Evolutionary conservation across 2,113 vertebrate genomes (phyloP).

Genomic region (Indicator maculatus): DNA sequence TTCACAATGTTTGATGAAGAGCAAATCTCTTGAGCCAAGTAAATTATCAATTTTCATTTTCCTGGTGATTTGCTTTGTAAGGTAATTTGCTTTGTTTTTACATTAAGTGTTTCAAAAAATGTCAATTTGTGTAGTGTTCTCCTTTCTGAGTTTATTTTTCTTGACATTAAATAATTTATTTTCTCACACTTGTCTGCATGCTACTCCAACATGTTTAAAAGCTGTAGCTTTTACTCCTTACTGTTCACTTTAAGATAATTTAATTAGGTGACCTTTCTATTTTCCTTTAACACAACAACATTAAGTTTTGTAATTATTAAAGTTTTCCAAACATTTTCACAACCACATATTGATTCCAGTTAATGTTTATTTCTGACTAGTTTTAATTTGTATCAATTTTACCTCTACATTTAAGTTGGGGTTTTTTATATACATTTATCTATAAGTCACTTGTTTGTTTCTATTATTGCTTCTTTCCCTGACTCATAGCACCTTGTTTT

Average conservation of each 20-base stretch:
- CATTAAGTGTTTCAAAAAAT: conserved; percentile 15
- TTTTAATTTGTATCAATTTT: conserved; percentile 24
- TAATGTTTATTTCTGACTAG: background rate
- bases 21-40: background rate
- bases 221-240: conserved; percentile 25
- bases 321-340: conserved; percentile 31
- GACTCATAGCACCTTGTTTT: background rate
- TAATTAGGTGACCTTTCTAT: conserved; percentile 71
- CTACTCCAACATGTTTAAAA: conserved; percentile 32
- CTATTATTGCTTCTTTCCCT: background rate
- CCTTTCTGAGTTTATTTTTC: conserved; percentile 24
- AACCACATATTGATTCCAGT: conserved; percentile 54
- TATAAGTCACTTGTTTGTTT: background rate
- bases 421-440: background rate
- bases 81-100: background rate
- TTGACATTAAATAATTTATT: conserved; percentile 20
- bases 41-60: conserved; percentile 50
- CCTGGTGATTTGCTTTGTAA: conserved; percentile 20
- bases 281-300: conserved; percentile 51
- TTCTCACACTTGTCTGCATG: background rate
- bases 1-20: background rate
- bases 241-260: conserved; percentile 64
- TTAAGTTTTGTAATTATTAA: conserved; percentile 67
- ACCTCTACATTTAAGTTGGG: background rate
- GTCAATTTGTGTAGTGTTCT: background rate